phyloP scores from a whole-genome alignment of 2,797 vertebrate genomes.

The Lates japonicus region DNA sequence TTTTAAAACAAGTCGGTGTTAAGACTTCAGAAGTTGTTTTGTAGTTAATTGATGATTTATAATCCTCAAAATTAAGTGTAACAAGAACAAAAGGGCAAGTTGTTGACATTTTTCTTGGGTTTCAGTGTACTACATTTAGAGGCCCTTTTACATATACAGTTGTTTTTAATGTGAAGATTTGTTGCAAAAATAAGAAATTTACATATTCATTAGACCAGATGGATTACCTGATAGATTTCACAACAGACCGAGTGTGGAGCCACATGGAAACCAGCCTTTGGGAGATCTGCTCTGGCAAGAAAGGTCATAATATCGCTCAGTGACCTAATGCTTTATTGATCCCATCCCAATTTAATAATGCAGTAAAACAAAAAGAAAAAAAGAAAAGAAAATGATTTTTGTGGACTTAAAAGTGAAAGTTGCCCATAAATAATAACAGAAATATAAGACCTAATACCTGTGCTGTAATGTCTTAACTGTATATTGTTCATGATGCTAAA shows the following conservation, averaged over 20 bases:
- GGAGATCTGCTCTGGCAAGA: slow-evolving; percentile 29
- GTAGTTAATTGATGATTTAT: not conserved
- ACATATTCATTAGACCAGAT: slow-evolving; percentile 18
- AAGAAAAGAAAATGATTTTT: not conserved
- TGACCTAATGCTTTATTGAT: slow-evolving; percentile 50
- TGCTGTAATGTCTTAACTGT: not conserved
- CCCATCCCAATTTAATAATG: slow-evolving; percentile 32
- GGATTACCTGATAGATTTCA: slow-evolving; percentile 42
- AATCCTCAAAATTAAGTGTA: not conserved
- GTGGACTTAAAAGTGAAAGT: not conserved
- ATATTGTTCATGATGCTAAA: not conserved
- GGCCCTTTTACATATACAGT: not conserved
- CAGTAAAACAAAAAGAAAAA: not conserved
- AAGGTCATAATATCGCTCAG: slow-evolving; percentile 36
- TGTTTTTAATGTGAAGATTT: not conserved
- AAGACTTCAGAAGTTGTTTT: not conserved
- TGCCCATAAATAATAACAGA: not conserved
- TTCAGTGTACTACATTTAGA: not conserved
- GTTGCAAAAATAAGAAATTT: too few species aligned
- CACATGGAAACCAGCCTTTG: slow-evolving; percentile 54
- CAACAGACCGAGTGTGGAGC: slow-evolving; percentile 26
- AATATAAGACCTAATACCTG: not conserved
- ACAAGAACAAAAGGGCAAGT: not conserved
- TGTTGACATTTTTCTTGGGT: not conserved
- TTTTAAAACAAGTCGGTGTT: not conserved